These are phyloP conservation scores for Athene cunicularia DNA, from an alignment of 2,113 vertebrate genomes.

Conservation along the genomic window DNA sequence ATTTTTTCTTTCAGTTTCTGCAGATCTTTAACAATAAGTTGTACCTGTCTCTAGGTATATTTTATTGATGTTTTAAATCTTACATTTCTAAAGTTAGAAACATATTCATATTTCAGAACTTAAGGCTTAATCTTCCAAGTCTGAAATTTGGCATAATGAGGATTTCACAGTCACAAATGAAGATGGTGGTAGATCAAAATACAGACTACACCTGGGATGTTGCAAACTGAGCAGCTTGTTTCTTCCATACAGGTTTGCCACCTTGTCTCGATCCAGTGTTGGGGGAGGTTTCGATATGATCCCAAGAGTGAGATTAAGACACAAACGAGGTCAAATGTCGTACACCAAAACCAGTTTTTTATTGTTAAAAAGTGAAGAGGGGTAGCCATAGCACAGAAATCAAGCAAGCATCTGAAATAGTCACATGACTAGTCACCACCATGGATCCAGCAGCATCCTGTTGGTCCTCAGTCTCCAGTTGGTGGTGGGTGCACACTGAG, in stretches of 20 bases:
- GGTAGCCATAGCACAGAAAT: too few species aligned
- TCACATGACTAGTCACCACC: too few species aligned
- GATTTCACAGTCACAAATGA: background rate
- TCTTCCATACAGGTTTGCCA: background rate
- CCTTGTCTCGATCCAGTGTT: too few species aligned
- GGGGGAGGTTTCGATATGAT: too few species aligned
- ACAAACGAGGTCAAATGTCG: too few species aligned
- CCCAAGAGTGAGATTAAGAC: too few species aligned
- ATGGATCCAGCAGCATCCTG: too few species aligned
- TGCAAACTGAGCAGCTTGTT: background rate
- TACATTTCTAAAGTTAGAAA: background rate
- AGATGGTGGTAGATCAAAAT: background rate
- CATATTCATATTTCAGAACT: background rate
- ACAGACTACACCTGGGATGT: background rate
- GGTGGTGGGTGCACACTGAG: too few species aligned
- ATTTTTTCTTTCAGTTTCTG: background rate
- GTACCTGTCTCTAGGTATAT: background rate
- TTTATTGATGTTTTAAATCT: background rate
- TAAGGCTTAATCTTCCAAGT: background rate
- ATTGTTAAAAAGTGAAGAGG: too few species aligned
- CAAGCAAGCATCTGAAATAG: too few species aligned
- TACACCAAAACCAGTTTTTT: too few species aligned
- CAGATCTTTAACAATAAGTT: background rate
- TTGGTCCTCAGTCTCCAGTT: too few species aligned
- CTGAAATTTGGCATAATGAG: background rate